phyloP scores from a whole-genome alignment of 2,797 vertebrate genomes.

The Poeciliopsis gracilis region DNA sequence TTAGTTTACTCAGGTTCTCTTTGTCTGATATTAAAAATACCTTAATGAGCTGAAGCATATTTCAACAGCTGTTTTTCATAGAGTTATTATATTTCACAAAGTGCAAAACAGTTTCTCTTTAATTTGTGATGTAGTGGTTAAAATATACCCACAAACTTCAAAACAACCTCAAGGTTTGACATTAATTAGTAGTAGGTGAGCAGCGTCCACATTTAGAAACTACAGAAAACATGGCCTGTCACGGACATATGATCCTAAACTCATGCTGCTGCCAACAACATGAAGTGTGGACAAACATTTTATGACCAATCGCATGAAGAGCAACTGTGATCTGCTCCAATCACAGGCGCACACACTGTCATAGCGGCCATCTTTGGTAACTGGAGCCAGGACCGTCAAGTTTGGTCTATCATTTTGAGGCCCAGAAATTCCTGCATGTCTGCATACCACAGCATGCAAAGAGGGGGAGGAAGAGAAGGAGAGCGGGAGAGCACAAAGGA shows the following conservation, averaged over 20 bases:
- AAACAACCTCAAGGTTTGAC: not conserved
- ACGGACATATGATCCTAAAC: constrained; percentile 32
- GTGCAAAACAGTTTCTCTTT: not conserved
- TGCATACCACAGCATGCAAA: constrained; percentile 76
- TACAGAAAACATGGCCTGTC: constrained; percentile 33
- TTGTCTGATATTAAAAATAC: not conserved
- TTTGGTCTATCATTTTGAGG: constrained; percentile 81
- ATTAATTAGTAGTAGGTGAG: not conserved
- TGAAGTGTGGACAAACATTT: constrained; percentile 43
- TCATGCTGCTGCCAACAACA: constrained; percentile 42
- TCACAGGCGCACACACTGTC: constrained; percentile 55
- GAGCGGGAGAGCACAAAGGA: constrained; percentile 52
- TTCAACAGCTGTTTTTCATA: not conserved
- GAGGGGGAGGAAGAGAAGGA: constrained; percentile 40
- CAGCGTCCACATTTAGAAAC: not conserved
- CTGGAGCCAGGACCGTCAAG: constrained; percentile 79
- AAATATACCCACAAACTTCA: not conserved
- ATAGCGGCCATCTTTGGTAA: constrained; percentile 70
- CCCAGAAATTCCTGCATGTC: constrained; percentile 83
- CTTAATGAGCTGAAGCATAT: not conserved
- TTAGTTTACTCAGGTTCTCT: not conserved
- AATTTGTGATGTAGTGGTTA: not conserved
- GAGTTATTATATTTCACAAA: not conserved
- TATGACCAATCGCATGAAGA: constrained; percentile 50
- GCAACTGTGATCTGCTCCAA: constrained; percentile 63